Conservation (phyloP, 2,113 vertebrate genomes). For the Uria aalge region DNA sequence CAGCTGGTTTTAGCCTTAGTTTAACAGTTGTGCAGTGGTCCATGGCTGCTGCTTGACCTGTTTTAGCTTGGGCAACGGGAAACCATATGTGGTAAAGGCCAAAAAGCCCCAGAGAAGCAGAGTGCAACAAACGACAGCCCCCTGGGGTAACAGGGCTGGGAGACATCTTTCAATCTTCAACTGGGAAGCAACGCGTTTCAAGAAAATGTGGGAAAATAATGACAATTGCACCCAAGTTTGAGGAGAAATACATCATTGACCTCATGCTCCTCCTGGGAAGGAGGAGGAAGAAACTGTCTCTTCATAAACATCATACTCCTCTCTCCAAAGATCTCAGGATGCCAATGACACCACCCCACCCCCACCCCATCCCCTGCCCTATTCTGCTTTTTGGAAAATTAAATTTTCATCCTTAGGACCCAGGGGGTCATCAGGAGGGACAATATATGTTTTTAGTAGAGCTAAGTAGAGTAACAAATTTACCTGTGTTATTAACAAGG, state of each 20-base stretch:
- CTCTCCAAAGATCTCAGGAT: background rate
- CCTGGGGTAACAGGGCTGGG: background rate
- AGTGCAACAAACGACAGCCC: background rate
- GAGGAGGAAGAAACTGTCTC: background rate
- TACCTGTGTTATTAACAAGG: background rate
- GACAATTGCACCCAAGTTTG: background rate
- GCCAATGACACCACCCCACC: background rate
- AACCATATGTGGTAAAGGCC: background rate
- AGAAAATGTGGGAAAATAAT: background rate
- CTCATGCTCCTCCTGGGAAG: background rate
- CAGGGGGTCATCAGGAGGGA: background rate
- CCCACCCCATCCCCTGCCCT: too few species aligned
- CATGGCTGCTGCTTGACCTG: background rate
- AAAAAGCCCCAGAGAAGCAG: fast-evolving
- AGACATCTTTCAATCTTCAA: background rate
- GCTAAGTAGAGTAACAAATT: background rate
- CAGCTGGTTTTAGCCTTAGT: background rate
- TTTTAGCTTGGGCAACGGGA: background rate
- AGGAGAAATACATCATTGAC: background rate
- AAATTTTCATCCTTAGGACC: background rate
- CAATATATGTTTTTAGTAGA: background rate
- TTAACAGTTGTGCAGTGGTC: background rate
- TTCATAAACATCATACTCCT: background rate
- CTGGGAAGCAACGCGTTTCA: background rate
- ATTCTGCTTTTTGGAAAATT: background rate